These are phyloP conservation scores for Spodoptera picta DNA, from an alignment of 2,888 invertebrate species.

Conservation along the genomic window DNA sequence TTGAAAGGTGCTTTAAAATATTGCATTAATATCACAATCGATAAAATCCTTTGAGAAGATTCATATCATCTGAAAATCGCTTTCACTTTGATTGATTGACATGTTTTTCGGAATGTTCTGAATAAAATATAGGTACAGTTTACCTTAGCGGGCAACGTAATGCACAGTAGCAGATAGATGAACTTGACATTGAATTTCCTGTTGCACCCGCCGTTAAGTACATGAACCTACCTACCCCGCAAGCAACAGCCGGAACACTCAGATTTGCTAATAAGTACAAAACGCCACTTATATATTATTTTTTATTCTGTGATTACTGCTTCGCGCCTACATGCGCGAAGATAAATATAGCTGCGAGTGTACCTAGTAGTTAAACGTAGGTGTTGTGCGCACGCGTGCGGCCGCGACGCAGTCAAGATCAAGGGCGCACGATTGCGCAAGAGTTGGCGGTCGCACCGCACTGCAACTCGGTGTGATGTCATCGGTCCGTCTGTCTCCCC, in stretches of 20 bases:
- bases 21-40: slow-evolving; percentile 8
- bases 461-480: slow-evolving; percentile 86
- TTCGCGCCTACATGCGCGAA: slow-evolving; percentile 81
- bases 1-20: slow-evolving; percentile 24
- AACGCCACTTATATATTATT: slow-evolving; percentile 69
- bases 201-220: slow-evolving; percentile 63
- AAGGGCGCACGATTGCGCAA: slow-evolving; percentile 88
- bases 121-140: not conserved
- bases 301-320: slow-evolving; percentile 75
- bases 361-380: slow-evolving; percentile 74
- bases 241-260: slow-evolving; percentile 72
- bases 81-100: slow-evolving; percentile 2
- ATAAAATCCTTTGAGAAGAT: slow-evolving; percentile 27
- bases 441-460: slow-evolving; percentile 85
- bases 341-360: slow-evolving; percentile 83
- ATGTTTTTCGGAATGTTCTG: not conserved
- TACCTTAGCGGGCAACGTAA: slow-evolving; percentile 18
- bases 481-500: slow-evolving; percentile 78
- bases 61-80: slow-evolving; percentile 2
- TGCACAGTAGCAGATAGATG: slow-evolving; percentile 22
- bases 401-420: slow-evolving; percentile 89
- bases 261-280: slow-evolving; percentile 74
- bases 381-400: slow-evolving; percentile 82
- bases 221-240: slow-evolving; percentile 59
- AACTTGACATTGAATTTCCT: slow-evolving; percentile 49